Evolutionary conservation across 2,888 invertebrate species (phyloP).

Genomic region (Tetropium fuscum): DNA sequence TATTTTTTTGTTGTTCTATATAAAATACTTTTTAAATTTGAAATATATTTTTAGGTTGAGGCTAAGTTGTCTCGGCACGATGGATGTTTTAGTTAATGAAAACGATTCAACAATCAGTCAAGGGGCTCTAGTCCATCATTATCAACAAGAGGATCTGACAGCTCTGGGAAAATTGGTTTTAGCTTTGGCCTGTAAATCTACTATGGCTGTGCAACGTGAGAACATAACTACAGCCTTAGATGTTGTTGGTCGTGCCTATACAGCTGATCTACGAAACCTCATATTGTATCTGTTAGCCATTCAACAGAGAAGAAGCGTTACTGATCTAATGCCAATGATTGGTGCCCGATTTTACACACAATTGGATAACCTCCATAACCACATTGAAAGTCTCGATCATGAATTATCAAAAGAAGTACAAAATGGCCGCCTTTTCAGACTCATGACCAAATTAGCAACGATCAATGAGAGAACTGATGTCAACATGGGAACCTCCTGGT

Average conservation of each 20-base stretch:
- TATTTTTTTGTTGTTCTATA: not conserved
- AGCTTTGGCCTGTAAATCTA: slow-evolving; percentile 92
- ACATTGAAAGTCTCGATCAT: slow-evolving; percentile 90
- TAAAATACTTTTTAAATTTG: not conserved
- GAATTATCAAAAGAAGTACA: slow-evolving; percentile 94
- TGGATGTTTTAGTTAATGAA: slow-evolving; percentile 84
- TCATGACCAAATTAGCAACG: slow-evolving; percentile 92
- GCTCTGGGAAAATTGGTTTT: slow-evolving; percentile 92
- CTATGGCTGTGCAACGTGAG: slow-evolving; percentile 88
- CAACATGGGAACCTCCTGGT: slow-evolving; percentile 94
- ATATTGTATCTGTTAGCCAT: slow-evolving; percentile 87
- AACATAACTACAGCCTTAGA: slow-evolving; percentile 91
- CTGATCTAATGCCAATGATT: slow-evolving; percentile 99
- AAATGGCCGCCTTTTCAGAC: slow-evolving; percentile 91
- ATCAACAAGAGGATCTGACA: slow-evolving; percentile 91
- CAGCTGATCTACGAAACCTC: slow-evolving; percentile 93
- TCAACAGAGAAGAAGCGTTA: slow-evolving; percentile 80
- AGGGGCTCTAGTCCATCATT: slow-evolving; percentile 76
- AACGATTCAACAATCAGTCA: slow-evolving; percentile 72
- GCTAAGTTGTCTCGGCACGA: slow-evolving; percentile 83
- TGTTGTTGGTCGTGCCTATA: slow-evolving; percentile 90
- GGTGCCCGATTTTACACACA: slow-evolving; percentile 97
- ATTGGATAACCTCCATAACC: slow-evolving; percentile 88
- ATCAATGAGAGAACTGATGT: slow-evolving; percentile 96
- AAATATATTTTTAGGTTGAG: slow-evolving; percentile 70